Evolutionary conservation across 1,140 invertebrate genomes (phyloP).

Genomic region (Potamilus streckersoni): DNA sequence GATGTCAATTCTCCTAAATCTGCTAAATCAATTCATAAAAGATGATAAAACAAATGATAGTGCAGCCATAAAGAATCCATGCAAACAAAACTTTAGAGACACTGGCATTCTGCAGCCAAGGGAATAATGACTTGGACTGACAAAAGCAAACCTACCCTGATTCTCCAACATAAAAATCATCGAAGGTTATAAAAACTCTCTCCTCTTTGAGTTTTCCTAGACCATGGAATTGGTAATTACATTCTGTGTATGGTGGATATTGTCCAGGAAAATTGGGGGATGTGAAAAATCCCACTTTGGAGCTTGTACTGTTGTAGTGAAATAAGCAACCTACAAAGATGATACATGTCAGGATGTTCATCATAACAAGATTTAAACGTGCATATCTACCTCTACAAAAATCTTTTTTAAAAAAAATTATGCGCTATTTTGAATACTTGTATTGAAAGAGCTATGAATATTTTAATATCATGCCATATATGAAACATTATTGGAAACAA

Average conservation of each 20-base stretch:
- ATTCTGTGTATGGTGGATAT: slow-evolving; percentile 92
- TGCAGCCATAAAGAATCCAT: too few species aligned
- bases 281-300: slow-evolving; percentile 83
- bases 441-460: too few species aligned
- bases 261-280: slow-evolving; percentile 94
- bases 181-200: slow-evolving; percentile 86
- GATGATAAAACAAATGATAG: too few species aligned
- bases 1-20: too few species aligned
- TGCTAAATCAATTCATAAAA: too few species aligned
- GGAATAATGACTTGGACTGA: background rate
- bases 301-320: slow-evolving; percentile 77
- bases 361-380: background rate
- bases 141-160: slow-evolving; percentile 15
- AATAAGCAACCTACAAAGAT: slow-evolving; percentile 69
- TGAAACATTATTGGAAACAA: too few species aligned
- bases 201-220: slow-evolving; percentile 74
- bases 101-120: too few species aligned
- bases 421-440: too few species aligned
- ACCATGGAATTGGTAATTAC: slow-evolving; percentile 94
- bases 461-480: too few species aligned
- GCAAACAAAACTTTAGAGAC: too few species aligned
- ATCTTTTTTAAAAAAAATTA: too few species aligned
- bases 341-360: slow-evolving; percentile 19
- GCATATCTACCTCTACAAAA: too few species aligned
- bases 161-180: slow-evolving; percentile 75